Evolutionary conservation across 2,113 vertebrate species (phyloP).

Genomic region (Lycaon pictus): DNA sequence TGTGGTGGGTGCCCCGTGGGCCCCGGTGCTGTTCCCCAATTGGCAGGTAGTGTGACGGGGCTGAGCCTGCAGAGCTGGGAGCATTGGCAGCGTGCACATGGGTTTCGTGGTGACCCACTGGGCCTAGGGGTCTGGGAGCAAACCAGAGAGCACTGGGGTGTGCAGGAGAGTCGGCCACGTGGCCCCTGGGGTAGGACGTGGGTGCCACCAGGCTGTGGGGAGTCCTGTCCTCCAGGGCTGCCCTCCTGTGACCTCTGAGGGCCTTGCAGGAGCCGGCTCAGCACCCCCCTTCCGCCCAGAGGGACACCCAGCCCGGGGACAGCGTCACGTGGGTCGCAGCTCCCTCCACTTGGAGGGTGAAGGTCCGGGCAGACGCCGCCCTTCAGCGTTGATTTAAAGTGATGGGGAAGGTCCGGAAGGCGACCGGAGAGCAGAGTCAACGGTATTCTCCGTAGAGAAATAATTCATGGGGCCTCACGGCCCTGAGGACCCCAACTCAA

Average conservation of each 20-base stretch:
- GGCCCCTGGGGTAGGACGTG: rapidly evolving
- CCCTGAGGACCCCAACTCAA: conserved; percentile 57
- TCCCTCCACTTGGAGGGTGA: neutral
- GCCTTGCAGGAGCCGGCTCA: neutral
- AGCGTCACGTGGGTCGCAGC: neutral
- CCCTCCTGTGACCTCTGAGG: neutral
- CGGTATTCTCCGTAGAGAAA: conserved; percentile 75
- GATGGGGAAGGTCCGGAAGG: conserved; percentile 64
- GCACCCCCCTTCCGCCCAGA: neutral
- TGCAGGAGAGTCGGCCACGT: rapidly evolving
- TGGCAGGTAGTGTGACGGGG: rapidly evolving
- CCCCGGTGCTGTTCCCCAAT: neutral
- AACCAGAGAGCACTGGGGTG: rapidly evolving
- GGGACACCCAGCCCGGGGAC: neutral
- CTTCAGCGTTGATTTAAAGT: conserved; percentile 72
- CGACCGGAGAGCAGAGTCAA: neutral
- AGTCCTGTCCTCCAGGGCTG: neutral
- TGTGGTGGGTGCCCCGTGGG: neutral
- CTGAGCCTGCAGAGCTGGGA: neutral
- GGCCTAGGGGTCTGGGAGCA: neutral
- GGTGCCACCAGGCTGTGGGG: neutral
- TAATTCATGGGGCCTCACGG: conserved; percentile 69
- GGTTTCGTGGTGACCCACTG: neutral
- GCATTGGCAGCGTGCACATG: rapidly evolving
- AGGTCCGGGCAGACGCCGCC: conserved; percentile 20